Evolutionary conservation across 2,888 invertebrate species (phyloP).

Genomic region (Cheilosia pagana): DNA sequence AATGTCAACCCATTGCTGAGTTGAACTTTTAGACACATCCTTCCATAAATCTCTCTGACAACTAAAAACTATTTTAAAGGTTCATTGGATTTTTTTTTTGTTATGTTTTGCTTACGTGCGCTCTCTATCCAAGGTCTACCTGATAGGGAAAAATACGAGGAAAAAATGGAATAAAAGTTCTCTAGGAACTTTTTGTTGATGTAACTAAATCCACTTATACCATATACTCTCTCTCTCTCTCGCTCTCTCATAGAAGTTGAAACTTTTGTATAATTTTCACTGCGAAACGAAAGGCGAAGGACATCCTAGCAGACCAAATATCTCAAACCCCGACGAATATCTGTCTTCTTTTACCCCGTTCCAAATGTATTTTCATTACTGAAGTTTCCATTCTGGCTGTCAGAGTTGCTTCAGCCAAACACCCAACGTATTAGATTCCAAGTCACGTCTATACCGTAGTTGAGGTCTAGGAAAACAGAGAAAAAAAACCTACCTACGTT

Average conservation of each 20-base stretch:
- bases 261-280: slow-evolving; percentile 61
- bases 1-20: slow-evolving; percentile 36
- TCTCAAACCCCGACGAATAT: slow-evolving; percentile 16
- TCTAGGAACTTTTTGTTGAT: slow-evolving; percentile 60
- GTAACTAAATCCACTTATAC: slow-evolving; percentile 61
- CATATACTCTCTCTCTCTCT: slow-evolving; percentile 5
- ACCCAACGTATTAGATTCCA: slow-evolving; percentile 47
- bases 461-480: slow-evolving; percentile 47
- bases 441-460: slow-evolving; percentile 68
- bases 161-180: slow-evolving; percentile 37
- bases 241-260: not conserved
- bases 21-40: slow-evolving; percentile 35
- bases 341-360: slow-evolving; percentile 27
- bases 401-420: slow-evolving; percentile 41
- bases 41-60: slow-evolving; percentile 52
- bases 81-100: slow-evolving; percentile 51
- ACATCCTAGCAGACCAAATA: too few relatives aligned
- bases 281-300: not conserved
- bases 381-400: slow-evolving; percentile 56
- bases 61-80: slow-evolving; percentile 54
- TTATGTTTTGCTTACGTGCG: not conserved
- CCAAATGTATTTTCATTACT: slow-evolving; percentile 65
- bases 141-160: slow-evolving; percentile 24
- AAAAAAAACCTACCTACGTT: slow-evolving; percentile 15
- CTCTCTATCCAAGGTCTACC: slow-evolving; percentile 22